Evolutionary conservation across 2,797 vertebrate species (phyloP).

Genomic region (Perodicticus potto): DNA sequence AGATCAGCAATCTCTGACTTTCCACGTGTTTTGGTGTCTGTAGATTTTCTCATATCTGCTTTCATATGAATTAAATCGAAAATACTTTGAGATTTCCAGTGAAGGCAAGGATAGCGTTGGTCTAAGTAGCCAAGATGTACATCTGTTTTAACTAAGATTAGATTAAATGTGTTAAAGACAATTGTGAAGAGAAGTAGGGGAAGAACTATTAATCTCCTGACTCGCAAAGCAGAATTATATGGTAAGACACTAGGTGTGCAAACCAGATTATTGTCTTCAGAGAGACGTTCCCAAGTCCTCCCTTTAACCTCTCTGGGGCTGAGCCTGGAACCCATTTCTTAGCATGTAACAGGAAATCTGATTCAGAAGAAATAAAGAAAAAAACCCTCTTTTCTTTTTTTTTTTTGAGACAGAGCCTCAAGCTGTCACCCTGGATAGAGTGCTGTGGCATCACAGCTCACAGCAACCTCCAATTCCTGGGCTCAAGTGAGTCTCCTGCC

Average conservation of each 20-base stretch:
- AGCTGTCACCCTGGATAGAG: too few relatives aligned
- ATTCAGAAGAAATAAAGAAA: background rate
- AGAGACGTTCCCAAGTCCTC: background rate
- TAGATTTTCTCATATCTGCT: background rate
- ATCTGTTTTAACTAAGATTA: slow-evolving; percentile 4
- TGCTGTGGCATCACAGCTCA: too few relatives aligned
- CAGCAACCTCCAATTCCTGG: too few relatives aligned
- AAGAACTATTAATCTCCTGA: background rate
- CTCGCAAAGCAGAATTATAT: background rate
- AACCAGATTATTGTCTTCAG: background rate
- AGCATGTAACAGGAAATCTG: background rate
- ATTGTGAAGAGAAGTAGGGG: background rate
- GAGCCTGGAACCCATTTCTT: background rate
- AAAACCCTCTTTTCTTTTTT: slow-evolving; percentile 28
- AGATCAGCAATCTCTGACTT: background rate
- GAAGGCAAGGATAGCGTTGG: background rate
- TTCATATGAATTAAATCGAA: slow-evolving; percentile 1
- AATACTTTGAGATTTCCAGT: slow-evolving; percentile 24
- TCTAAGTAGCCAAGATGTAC: background rate
- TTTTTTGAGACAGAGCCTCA: too few relatives aligned
- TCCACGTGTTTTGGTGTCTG: background rate
- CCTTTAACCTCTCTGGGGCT: background rate
- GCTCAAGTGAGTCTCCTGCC: too few relatives aligned
- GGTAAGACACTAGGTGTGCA: background rate
- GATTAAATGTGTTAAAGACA: background rate